These are phyloP conservation scores for Anguilla megastoma DNA, from an alignment of 2,797 vertebrate genomes.

Conservation along the genomic window DNA sequence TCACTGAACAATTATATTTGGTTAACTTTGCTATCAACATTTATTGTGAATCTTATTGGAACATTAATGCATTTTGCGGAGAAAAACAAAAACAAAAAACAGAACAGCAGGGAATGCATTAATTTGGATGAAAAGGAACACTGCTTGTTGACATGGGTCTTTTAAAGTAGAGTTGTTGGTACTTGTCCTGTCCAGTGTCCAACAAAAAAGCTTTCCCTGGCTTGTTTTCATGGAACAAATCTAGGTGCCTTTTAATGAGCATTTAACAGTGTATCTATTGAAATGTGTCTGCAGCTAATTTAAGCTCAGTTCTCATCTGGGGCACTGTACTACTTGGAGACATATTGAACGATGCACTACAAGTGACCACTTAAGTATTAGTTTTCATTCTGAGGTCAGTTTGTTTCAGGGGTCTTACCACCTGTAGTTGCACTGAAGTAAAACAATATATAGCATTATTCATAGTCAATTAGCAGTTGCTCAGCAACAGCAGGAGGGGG, in stretches of 20 bases:
- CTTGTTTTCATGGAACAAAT: conserved; percentile 9
- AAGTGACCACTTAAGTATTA: conserved; percentile 3
- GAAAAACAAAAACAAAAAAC: background rate
- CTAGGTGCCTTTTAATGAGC: conserved; percentile 14
- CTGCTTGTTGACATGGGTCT: background rate
- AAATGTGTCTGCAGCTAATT: conserved; percentile 8
- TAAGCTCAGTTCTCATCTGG: background rate
- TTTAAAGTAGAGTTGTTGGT: background rate
- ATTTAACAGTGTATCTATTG: background rate
- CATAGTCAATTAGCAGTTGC: conserved; percentile 38
- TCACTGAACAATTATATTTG: background rate
- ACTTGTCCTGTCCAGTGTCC: background rate
- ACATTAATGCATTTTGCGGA: background rate
- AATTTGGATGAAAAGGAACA: background rate
- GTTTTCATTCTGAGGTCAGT: conserved; percentile 18
- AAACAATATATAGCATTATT: conserved; percentile 11
- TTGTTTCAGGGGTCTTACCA: background rate
- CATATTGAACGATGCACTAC: background rate
- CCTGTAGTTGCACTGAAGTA: conserved; percentile 17
- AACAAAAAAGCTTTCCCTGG: conserved; percentile 7
- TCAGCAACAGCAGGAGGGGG: conserved; percentile 48
- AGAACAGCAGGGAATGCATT: background rate
- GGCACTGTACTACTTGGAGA: background rate
- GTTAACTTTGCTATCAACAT: background rate
- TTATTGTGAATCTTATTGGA: background rate